A percentile compares a stretch with the other conserved stretches of the same genome.
Conservation (phyloP, 2,888 invertebrate species). For the Notodonta ziczac region DNA sequence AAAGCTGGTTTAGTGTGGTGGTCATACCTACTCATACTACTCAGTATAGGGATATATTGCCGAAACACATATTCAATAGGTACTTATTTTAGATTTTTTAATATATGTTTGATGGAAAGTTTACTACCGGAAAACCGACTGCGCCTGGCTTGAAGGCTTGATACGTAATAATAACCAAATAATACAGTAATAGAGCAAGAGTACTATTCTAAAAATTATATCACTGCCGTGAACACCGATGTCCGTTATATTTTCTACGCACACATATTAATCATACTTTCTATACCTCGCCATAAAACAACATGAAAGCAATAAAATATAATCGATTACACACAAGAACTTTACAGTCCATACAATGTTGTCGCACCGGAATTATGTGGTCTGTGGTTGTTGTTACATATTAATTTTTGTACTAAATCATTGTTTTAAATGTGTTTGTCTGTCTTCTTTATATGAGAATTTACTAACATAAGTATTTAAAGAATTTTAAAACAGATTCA, state of each 20-base stretch:
- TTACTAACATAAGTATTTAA: not conserved
- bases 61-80: no score
- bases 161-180: no score
- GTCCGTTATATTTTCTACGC: not conserved
- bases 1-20: no score
- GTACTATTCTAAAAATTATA: not conserved
- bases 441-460: not conserved
- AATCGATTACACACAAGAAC: slow-evolving; percentile 5
- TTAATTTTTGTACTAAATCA: not conserved
- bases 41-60: no score
- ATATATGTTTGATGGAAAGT: no score
- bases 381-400: not conserved
- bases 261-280: slow-evolving; percentile 4
- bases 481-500: no score
- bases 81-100: no score
- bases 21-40: no score
- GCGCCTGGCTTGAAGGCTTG: no score
- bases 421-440: not conserved
- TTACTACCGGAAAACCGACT: no score
- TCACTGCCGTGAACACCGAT: not conserved
- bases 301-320: slow-evolving; percentile 5
- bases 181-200: no score
- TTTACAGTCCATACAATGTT: not conserved
- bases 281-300: slow-evolving; percentile 1
- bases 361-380: not conserved